Base-by-base conservation (phyloP, 2,113 vertebrate genomes). In the Muntiacus reevesi region DNA sequence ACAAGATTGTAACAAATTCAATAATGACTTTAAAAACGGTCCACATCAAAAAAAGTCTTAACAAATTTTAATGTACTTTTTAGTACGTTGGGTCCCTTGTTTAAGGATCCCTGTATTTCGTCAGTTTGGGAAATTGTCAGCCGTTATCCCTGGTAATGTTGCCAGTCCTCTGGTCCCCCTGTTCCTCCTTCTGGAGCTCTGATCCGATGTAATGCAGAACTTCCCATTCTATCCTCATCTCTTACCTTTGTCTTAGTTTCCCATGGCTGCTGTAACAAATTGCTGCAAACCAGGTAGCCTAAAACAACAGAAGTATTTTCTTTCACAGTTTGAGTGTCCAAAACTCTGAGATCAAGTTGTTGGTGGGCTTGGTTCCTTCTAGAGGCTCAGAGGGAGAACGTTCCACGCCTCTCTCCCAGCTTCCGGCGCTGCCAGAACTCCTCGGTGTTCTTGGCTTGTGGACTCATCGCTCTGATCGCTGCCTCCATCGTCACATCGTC, bases 101-200 rank as follows among this genome's bases (percentile, higher is more conserved):
- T 33, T 33, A 67, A 74, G 45, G 67, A 71, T 7, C 45, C 13
- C 21, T 64, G 6, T 43, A 19, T 47, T 55, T 74, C 54, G 27
- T 83, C 54, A 28, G 45, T 87, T 54, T 3, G 3, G 55, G 71
- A 60, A 59, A 30, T 28, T 86, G 40, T 36, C 79, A 47, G 16
- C 17, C 33, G 0, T 62, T 16, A 13, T 55, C 36, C 27, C 40
- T 81, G 52, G 3, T 13, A 21, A 23, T 1, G 3, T 25, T 52
- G 52, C 7, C 19, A 3, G 28, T 43, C 10, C 27, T 23, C 15
- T 14, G 0, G 3, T 10, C 13, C 23, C 13, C 3, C 33, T 25
- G 0, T 55, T 36, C 33, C 30, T 83, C 71, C 54, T 79, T 23
- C 36, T 64, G 25, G 7, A 5, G n/a, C 54, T 87, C 36, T 91